These are phyloP conservation scores for Notocelia uddmanniana DNA, from an alignment of 2,888 invertebrate species.

Conservation along the genomic window DNA sequence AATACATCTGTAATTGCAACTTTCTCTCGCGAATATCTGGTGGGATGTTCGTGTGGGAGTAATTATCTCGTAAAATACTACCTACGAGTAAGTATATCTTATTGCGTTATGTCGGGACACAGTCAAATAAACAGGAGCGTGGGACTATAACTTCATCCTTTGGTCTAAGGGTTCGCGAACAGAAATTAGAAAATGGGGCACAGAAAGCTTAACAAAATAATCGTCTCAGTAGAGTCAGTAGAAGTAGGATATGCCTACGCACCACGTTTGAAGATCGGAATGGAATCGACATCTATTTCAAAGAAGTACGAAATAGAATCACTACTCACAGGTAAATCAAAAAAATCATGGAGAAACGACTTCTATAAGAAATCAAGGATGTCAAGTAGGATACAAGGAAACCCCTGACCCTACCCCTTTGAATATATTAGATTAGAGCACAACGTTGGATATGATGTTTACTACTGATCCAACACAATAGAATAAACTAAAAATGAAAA, in stretches of 20 bases:
- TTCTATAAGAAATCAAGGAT: no score
- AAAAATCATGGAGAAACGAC: no score
- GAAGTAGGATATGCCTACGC: no score
- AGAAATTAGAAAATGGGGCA: neutral
- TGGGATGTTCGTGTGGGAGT: conserved; percentile 2
- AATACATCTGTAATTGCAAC: conserved; percentile 83
- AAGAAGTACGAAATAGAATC: no score
- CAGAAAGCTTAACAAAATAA: neutral
- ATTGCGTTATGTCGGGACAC: neutral
- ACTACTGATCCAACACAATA: neutral
- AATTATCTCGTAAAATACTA: conserved; percentile 30
- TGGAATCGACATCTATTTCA: no score
- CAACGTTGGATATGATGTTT: no score
- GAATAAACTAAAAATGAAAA: conserved; percentile 1
- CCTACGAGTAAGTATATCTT: no score
- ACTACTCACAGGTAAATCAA: no score
- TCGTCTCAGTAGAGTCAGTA: neutral
- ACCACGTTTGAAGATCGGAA: neutral
- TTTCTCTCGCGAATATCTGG: conserved; percentile 55
- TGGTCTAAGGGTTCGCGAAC: neutral
- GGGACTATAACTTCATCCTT: neutral
- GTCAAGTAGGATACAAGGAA: no score
- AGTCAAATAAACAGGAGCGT: neutral
- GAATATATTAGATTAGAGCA: no score
- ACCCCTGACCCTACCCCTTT: no score